These are phyloP conservation scores for Rhinichthys osculus DNA, from an alignment of 2,797 vertebrate species.

Conservation along the genomic window DNA sequence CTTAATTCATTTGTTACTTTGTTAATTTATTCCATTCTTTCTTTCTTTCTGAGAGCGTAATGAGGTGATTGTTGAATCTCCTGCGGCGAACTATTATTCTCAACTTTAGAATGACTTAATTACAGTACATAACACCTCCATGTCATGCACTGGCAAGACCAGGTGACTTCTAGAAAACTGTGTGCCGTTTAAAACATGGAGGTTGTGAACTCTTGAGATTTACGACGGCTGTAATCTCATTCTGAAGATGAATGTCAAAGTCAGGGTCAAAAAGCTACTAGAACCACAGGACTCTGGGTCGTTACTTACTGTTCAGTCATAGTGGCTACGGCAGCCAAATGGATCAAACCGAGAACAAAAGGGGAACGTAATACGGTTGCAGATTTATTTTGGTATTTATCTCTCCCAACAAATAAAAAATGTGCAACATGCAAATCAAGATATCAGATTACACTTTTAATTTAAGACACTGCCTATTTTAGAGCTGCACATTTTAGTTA, in stretches of 20 bases:
- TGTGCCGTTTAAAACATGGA: constrained; percentile 27
- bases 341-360: constrained; percentile 19
- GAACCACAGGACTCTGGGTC: constrained; percentile 27
- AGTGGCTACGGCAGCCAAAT: constrained; percentile 1
- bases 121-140: constrained; percentile 20
- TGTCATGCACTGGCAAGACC: constrained; percentile 2
- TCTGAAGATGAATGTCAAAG: constrained; percentile 49
- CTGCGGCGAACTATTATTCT: constrained; percentile 39
- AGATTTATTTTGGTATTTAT: background rate
- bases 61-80: constrained; percentile 13
- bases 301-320: constrained; percentile 25
- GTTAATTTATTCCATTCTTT: background rate
- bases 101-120: constrained; percentile 50
- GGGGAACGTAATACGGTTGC: background rate
- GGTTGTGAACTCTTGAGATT: constrained; percentile 38
- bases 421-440: background rate
- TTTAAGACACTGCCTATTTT: too few species aligned
- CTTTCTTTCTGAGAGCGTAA: background rate
- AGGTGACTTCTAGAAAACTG: background rate
- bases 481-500: background rate
- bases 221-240: constrained; percentile 40
- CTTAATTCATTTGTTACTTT: background rate
- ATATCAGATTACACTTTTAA: background rate
- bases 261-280: constrained; percentile 34
- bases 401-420: background rate